phyloP scores from a whole-genome alignment of 2,113 vertebrate genomes.

The Tetrao urogallus region DNA sequence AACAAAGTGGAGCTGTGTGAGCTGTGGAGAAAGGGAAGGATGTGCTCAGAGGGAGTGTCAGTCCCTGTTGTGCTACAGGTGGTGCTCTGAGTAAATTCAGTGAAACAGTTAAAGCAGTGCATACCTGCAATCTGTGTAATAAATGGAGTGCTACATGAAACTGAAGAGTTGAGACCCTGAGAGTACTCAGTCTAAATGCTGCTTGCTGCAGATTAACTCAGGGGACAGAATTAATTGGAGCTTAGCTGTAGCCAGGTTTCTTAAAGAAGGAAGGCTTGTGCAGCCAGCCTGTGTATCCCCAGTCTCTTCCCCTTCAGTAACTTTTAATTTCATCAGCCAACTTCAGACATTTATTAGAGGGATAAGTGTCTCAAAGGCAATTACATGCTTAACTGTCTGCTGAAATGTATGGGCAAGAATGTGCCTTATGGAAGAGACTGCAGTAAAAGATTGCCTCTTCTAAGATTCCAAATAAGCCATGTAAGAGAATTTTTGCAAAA shows the following conservation, averaged over 20 bases:
- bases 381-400: background rate
- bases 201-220: constrained; percentile 1
- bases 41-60: background rate
- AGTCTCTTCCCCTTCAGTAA: constrained; percentile 18
- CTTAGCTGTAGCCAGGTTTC: constrained; percentile 42
- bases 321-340: constrained; percentile 44
- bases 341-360: constrained; percentile 26
- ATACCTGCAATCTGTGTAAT: background rate
- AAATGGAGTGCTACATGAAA: background rate
- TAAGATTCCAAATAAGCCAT: background rate
- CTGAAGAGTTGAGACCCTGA: background rate
- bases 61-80: background rate
- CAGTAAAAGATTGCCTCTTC: background rate
- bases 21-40: background rate
- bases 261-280: constrained; percentile 12
- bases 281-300: background rate
- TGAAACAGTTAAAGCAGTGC: background rate
- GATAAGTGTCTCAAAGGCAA: constrained; percentile 19
- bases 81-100: background rate
- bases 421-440: background rate
- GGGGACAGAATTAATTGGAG: constrained; percentile 44
- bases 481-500: background rate
- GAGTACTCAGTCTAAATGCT: background rate
- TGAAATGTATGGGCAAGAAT: background rate
- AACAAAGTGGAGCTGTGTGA: background rate